Base-by-base conservation (phyloP, 37 sponge, comb jelly and placozoan species). In the Chondrilla cf. caribensis region DNA sequence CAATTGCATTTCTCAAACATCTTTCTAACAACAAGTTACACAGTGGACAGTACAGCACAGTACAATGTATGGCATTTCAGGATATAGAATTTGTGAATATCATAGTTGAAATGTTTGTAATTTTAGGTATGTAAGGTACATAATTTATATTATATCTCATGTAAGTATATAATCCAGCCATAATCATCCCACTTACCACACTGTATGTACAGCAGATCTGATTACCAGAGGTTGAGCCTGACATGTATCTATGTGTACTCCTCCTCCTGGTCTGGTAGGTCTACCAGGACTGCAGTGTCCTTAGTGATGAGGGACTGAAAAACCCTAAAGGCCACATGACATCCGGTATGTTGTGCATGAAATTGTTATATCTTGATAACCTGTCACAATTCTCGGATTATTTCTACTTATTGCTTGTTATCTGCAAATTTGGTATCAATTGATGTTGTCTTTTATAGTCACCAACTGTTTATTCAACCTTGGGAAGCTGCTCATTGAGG, bases 221-320 rank as follows among this genome's bases (percentile, higher is more conserved):
- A n/a, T n/a, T n/a, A n/a, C n/a, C n/a, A n/a, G n/a, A n/a, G n/a
- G n/a, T n/a, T n/a, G n/a, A n/a, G n/a, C 57, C 17, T 55, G 17
- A 55, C 17, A 17, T 55, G 57, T 55, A 39, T 28, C 9, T 38
- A 19, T 72, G 73, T 72, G 11, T 39, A 9, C 28, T 6, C 73
- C n/a, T n/a, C n/a, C n/a, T n/a, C n/a, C n/a, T 62, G 64, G 25
- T n/a, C 5, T 15, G 8, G 22, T 36, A 86, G 87, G 83, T 86
- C 25, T 83, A 65, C 26, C 3, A 17, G 8, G 83, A 83, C 62
- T 81, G 87, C 57, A 60, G 60, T 41, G 41, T 75, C 22, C 38
- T 86, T 9, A 71, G 75, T 24, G 73, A 84, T 83, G 77, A 72
- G 21, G 83, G 87, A 28, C 25, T 86, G 55, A 86, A 83, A 38